Evolutionary conservation across 2,888 invertebrate species (phyloP), one percentile per base, ranked within the genome.

Genomic region (Crossocerus cetratus): DNA sequence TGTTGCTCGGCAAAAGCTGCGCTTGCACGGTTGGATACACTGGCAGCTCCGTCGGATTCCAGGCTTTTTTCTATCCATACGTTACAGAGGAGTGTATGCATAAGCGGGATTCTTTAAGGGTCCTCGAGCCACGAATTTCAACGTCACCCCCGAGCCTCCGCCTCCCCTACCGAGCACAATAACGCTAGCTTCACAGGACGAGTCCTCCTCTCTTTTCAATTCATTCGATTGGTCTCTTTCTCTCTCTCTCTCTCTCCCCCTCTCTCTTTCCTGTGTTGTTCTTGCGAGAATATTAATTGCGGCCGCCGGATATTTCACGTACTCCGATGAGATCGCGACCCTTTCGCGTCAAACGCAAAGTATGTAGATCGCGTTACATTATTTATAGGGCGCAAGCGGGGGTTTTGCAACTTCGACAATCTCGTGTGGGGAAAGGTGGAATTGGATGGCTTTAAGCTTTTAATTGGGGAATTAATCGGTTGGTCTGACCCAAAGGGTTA

Each of bases 71-170:
- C 23, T 42, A 11, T 20, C 13, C 16, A 14, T 42, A n/a, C n/a
- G 20, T 2, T 3, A 21, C 5, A 20, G 3, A 14, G 45, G 3
- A 20, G 3, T 22, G 45, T 45, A 60, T 45, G 21, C 44, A 56
- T 23, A 64, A 64, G 55, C 54, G 54, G 11, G 14, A 14, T n/a
- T 14, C 55, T 45, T 60, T 20, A 58, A 58, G 21, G 58, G 58
- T 42, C 21, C 13, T 20, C 21, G 16, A 58, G 8, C 43, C 43
- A 16, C 45, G 16, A 60, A 45, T 45, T 60, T 60, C 13, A 60
- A 43, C 43, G 16, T 43, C 57, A 22, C 43, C 43, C 16, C 8
- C 58, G 43, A 32, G 58, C 43, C n/a, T 32, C 32, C 32, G 57
- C n/a, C n/a, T 18, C 16, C 11, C 32, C 2, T 59, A 42, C 58